phyloP scores from a whole-genome alignment of 1,140 invertebrate genomes.

The Homarus americanus region DNA sequence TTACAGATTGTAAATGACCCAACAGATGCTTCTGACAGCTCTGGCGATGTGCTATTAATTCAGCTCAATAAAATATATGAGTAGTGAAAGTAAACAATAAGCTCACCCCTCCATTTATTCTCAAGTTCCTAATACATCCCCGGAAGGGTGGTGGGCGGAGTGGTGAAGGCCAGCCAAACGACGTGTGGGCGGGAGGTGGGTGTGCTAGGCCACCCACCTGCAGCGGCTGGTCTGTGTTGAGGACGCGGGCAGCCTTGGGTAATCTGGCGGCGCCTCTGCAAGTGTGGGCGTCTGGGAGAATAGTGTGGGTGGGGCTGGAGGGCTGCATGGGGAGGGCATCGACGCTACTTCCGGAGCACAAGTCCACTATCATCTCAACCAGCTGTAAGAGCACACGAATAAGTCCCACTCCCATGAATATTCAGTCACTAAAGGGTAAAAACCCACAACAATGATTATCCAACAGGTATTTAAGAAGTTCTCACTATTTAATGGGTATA shows the following conservation, averaged over 20 bases:
- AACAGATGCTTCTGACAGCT: not conserved
- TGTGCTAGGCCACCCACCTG: constrained; percentile 57
- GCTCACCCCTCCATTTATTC: constrained; percentile 57
- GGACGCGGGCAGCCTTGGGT: constrained; percentile 23
- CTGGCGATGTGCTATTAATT: not conserved
- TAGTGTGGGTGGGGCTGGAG: not conserved
- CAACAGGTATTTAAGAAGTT: too few relatives aligned
- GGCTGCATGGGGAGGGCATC: constrained; percentile 17
- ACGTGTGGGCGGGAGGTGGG: constrained; percentile 23
- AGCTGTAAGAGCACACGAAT: not conserved
- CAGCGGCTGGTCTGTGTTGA: constrained; percentile 39
- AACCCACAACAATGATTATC: too few relatives aligned
- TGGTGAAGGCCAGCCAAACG: constrained; percentile 10
- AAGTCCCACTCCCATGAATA: too few relatives aligned
- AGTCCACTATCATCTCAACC: constrained; percentile 61
- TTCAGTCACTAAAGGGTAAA: too few relatives aligned
- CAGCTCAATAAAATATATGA: not conserved
- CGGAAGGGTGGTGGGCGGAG: not conserved
- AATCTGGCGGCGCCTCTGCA: constrained; percentile 44
- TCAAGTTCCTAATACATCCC: constrained; percentile 55
- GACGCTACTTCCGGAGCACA: constrained; percentile 45
- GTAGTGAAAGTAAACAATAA: not conserved
- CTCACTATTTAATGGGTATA: too few relatives aligned
- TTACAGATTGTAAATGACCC: not conserved
- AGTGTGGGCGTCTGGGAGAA: constrained; percentile 30